Evolutionary conservation across 2,113 vertebrate species (phyloP), one percentile per base, ranked within the genome.

Genomic region (Clarias batrachus): DNA sequence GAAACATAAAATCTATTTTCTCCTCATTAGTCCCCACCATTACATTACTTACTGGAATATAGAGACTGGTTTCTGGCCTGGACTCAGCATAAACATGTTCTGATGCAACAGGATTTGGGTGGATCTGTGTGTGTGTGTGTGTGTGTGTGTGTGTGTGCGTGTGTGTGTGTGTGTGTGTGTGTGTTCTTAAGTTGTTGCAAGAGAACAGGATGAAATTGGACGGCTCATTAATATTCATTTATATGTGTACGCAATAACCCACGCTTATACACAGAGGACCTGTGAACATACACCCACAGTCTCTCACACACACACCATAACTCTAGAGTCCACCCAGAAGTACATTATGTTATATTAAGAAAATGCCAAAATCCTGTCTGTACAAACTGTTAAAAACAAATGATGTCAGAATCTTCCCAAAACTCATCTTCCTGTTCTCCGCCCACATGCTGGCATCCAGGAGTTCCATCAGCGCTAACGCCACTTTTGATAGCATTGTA

Each of bases 121-220:
- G 41, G n/a, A 23, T 19, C 37, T 66, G 63, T 27, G n/a, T 78
- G 52, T 60, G n/a, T 59, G n/a, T 80, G 16, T 57, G 57, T 65
- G 63, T n/a, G 25, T 77, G 52, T 60, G n/a, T 59, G n/a, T 80
- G 25, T 78, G 52, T 79, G 54, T 79, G 52, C 30, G 52, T 79
- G 76, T 60, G 17, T 33, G n/a, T 80, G 56, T 80, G 56, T 62
- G 57, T 81, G 57, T 80, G n/a, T 62, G 30, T 81, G 17, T 59
- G 57, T 19, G 17, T 30, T 14, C 4, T 4, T 23, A 12, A 52
- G 37, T 4, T 52, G 48, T n/a, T 77, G 48, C 41, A 77, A 56
- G 54, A 54, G 41, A 54, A 21, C 48, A 54, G 4, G 19, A 10
- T 74, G 71, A 54, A 27, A 2, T 54, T 54, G 30, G 27, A 70